phyloP scores from a whole-genome alignment of 2,888 invertebrate species.

The Deilephila elpenor region DNA sequence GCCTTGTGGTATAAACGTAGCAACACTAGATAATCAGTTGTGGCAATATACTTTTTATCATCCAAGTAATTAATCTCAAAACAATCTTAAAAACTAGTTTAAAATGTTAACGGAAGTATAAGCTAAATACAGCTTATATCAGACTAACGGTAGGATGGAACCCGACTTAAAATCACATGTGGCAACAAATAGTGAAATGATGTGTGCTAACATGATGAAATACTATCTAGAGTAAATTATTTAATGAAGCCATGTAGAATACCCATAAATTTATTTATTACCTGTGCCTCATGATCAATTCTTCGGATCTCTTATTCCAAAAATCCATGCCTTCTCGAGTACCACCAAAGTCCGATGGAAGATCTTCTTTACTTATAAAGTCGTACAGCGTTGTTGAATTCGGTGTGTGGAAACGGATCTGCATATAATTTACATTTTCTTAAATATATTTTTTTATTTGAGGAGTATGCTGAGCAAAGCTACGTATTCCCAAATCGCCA shows the following conservation, averaged over 20 bases:
- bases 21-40: background rate
- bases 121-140: background rate
- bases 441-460: no score
- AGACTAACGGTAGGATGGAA: background rate
- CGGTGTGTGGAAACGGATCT: slow-evolving; percentile 88
- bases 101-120: background rate
- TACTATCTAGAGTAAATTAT: background rate
- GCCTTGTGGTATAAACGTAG: background rate
- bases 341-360: slow-evolving; percentile 88
- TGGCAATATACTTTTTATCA: background rate
- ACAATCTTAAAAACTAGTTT: background rate
- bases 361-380: slow-evolving; percentile 83
- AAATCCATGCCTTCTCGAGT: slow-evolving; percentile 79
- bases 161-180: background rate
- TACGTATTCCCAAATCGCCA: no score
- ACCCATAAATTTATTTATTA: slow-evolving; percentile 28
- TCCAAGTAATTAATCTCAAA: background rate
- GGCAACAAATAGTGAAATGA: no score
- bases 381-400: slow-evolving; percentile 85
- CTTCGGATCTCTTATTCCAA: slow-evolving; percentile 72
- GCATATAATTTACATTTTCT: slow-evolving; percentile 36
- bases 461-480: no score
- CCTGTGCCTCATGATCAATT: slow-evolving; percentile 58
- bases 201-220: no score
- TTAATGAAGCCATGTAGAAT: background rate